Conservation (phyloP, 2,797 vertebrate genomes). For the Xerus rutilus region DNA sequence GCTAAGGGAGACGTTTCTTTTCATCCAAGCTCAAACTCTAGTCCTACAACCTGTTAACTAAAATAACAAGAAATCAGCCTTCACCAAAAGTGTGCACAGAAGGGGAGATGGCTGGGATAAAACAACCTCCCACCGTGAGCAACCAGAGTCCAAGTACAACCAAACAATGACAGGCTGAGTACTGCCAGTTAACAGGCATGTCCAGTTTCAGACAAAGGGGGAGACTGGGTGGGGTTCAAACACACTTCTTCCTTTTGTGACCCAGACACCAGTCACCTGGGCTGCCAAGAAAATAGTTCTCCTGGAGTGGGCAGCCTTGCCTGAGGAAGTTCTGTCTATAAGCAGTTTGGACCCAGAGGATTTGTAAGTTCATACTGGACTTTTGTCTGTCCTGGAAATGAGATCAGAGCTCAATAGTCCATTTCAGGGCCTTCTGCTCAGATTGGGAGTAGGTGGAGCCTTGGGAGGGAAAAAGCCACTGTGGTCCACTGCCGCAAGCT, state of each 20-base stretch:
- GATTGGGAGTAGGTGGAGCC: neutral
- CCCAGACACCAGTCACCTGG: neutral
- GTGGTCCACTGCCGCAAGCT: neutral
- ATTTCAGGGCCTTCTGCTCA: neutral
- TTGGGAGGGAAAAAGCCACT: neutral
- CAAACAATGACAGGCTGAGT: fast-evolving
- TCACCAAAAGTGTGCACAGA: neutral
- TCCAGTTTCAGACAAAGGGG: neutral
- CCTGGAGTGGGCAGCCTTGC: neutral
- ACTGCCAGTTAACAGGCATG: neutral
- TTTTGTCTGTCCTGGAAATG: neutral
- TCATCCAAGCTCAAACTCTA: neutral
- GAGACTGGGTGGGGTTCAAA: neutral
- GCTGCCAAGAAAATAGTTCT: neutral
- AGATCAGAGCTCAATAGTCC: neutral
- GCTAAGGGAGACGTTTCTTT: neutral
- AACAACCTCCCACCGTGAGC: neutral
- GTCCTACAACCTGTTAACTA: neutral
- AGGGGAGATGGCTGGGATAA: neutral
- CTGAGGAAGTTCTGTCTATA: neutral
- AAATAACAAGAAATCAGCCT: neutral
- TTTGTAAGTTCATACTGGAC: neutral
- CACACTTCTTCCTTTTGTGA: neutral
- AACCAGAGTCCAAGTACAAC: too few species aligned
- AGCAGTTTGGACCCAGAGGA: neutral